These are phyloP conservation scores for Pocota personata DNA, from an alignment of 2,888 invertebrate species.

Conservation along the genomic window DNA sequence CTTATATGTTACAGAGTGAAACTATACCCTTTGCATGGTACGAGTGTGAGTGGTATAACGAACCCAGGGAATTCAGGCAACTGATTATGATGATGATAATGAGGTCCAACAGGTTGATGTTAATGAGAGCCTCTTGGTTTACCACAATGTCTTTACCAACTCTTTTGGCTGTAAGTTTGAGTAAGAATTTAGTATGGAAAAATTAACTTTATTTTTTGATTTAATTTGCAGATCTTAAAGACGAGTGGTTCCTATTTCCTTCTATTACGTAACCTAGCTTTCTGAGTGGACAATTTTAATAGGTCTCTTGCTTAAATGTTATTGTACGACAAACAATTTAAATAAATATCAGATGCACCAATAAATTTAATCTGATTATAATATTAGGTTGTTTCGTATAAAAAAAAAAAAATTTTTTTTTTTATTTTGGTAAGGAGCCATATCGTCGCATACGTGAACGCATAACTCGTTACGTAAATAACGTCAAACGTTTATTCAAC, in stretches of 20 bases:
- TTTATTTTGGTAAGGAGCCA: no score
- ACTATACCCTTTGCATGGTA: slow-evolving; percentile 77
- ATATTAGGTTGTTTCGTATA: no score
- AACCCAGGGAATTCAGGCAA: slow-evolving; percentile 76
- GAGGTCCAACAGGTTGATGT: slow-evolving; percentile 76
- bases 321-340: no score
- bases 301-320: no score
- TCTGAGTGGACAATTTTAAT: slow-evolving; percentile 29
- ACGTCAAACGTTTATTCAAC: no score
- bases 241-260: slow-evolving; percentile 80
- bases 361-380: no score
- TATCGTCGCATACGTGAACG: no score
- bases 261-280: slow-evolving; percentile 77
- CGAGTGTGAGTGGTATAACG: slow-evolving; percentile 78
- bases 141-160: slow-evolving; percentile 79
- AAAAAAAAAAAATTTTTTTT: no score
- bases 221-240: slow-evolving; percentile 77
- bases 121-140: slow-evolving; percentile 79
- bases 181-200: not conserved
- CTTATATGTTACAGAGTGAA: slow-evolving; percentile 74
- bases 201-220: slow-evolving; percentile 22
- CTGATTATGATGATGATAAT: slow-evolving; percentile 79
- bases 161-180: slow-evolving; percentile 76
- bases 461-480: no score
- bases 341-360: no score